Conservation (phyloP, 1,140 invertebrate species). For the Ceratina australensis region DNA sequence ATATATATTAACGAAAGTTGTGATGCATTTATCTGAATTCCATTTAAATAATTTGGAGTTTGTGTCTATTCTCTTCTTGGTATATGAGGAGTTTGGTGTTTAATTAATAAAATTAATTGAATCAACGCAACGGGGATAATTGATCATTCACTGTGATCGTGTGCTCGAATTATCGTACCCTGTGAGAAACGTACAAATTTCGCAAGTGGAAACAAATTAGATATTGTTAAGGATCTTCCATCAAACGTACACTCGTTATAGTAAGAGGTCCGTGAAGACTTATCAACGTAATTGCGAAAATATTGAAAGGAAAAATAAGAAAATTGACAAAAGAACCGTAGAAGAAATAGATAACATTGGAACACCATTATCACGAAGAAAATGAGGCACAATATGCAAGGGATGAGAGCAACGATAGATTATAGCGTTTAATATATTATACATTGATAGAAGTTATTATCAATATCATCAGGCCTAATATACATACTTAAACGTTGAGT, state of each 20-base stretch:
- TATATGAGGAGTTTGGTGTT: constrained; percentile 6
- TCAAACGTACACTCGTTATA: neutral
- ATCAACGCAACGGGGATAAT: neutral
- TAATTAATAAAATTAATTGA: constrained; percentile 2
- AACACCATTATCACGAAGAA: constrained; percentile 35
- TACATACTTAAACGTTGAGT: constrained; percentile 78
- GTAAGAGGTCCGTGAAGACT: neutral
- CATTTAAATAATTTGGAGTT: constrained; percentile 18
- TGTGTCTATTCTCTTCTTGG: constrained; percentile 13
- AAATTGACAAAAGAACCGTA: neutral
- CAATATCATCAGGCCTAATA: constrained; percentile 78
- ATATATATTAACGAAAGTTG: neutral
- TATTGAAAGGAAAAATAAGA: neutral
- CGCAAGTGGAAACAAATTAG: neutral
- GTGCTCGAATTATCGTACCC: neutral
- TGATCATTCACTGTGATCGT: constrained; percentile 24
- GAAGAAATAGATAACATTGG: constrained; percentile 16
- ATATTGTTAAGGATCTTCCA: neutral
- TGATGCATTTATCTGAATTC: constrained; percentile 15
- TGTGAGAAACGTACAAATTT: constrained; percentile 20
- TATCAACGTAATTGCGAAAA: neutral
- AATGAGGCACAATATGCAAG: constrained; percentile 29
- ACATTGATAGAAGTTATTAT: constrained; percentile 58
- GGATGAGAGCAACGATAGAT: constrained; percentile 48
- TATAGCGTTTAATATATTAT: constrained; percentile 42